Evolutionary conservation across 2,888 invertebrate species (phyloP).

Genomic region (Tiliacea citrago): DNA sequence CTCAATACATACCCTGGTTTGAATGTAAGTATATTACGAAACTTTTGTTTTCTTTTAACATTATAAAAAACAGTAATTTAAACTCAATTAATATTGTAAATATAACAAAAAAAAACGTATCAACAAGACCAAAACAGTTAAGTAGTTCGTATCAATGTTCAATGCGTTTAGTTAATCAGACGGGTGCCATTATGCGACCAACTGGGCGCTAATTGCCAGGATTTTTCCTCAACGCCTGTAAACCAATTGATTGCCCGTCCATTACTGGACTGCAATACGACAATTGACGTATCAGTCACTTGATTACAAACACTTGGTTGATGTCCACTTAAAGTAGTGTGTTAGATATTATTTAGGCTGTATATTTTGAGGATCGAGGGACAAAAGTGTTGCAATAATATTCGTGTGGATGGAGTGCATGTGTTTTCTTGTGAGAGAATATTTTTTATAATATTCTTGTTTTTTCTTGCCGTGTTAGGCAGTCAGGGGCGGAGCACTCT

Average conservation of each 20-base stretch:
- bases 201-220: slow-evolving; percentile 45
- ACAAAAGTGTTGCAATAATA: slow-evolving; percentile 34
- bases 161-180: slow-evolving; percentile 31
- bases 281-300: slow-evolving; percentile 46
- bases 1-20: neutral
- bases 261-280: slow-evolving; percentile 31
- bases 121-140: neutral
- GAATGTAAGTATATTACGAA: neutral
- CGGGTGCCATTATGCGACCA: slow-evolving; percentile 25
- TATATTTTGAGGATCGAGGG: slow-evolving; percentile 43
- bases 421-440: slow-evolving; percentile 1
- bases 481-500: neutral
- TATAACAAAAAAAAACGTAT: neutral
- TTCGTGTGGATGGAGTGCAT: slow-evolving; percentile 11
- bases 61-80: too few species aligned
- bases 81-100: neutral
- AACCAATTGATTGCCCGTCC: slow-evolving; percentile 44
- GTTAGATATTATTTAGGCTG: slow-evolving; percentile 43
- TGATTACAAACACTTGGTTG: slow-evolving; percentile 39
- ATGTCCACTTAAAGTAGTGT: slow-evolving; percentile 25
- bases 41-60: too few species aligned
- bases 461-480: neutral
- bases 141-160: slow-evolving; percentile 37
- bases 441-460: neutral
- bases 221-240: slow-evolving; percentile 52